Percentiles rank a stretch among this genome's conserved stretches.
Conservation (phyloP, 1,140 invertebrate genomes). For the Nautilus pompilius region DNA sequence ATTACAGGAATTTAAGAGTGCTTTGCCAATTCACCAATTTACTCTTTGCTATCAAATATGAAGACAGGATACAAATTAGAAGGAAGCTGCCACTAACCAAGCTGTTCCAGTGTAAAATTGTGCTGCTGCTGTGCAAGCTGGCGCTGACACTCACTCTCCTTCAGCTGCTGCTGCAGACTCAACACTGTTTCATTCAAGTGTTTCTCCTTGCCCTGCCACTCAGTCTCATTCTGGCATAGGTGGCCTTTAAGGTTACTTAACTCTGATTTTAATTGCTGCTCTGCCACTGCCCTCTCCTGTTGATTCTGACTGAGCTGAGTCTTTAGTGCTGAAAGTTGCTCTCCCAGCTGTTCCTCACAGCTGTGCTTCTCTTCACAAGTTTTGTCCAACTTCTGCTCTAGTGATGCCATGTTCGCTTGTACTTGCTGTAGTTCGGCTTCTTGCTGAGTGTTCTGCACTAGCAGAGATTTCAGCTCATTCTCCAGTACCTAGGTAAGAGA, state of each 20-base stretch:
- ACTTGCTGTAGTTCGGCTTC: conserved; percentile 9
- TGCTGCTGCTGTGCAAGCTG: too few relatives aligned
- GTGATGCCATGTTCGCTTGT: conserved; percentile 17
- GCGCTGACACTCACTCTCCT: conserved; percentile 18
- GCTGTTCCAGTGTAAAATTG: too few relatives aligned
- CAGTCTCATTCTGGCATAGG: conserved; percentile 14
- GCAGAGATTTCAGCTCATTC: conserved; percentile 31
- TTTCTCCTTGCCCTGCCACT: conserved; percentile 25
- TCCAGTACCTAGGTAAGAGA: conserved; percentile 52
- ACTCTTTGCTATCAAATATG: too few relatives aligned
- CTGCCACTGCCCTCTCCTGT: background rate
- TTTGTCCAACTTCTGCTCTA: conserved; percentile 17
- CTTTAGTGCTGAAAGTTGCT: conserved; percentile 20
- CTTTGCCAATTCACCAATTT: too few relatives aligned
- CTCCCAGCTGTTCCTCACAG: conserved; percentile 20
- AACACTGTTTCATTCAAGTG: conserved; percentile 22
- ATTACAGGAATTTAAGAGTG: too few relatives aligned
- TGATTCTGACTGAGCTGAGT: background rate
- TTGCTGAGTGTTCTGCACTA: conserved; percentile 4
- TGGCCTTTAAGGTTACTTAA: conserved; percentile 9
- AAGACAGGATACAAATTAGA: too few relatives aligned
- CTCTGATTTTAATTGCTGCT: background rate
- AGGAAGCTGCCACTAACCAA: too few relatives aligned
- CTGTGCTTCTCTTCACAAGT: conserved; percentile 24
- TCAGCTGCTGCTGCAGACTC: conserved; percentile 23